phyloP scores from a whole-genome alignment of 1,140 invertebrate species.

The Eumaeus atala region DNA sequence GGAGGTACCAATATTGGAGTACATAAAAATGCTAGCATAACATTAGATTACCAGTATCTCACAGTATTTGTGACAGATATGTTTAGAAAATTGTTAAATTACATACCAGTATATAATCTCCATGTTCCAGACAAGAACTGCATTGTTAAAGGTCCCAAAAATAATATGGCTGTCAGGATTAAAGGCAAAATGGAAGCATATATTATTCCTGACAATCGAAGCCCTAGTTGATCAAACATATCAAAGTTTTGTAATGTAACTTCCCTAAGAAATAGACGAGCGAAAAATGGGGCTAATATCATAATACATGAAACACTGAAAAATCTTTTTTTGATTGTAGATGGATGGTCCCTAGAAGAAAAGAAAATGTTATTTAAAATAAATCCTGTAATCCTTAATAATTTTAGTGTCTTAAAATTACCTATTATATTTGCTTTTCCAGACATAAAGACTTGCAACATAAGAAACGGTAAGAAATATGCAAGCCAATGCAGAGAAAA shows the following conservation, averaged over 20 bases:
- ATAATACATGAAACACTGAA: constrained; percentile 88
- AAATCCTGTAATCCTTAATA: neutral
- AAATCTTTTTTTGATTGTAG: constrained; percentile 91
- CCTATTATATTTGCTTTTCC: constrained; percentile 83
- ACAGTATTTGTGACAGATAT: no score
- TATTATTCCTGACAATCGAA: constrained; percentile 83
- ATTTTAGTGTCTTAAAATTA: constrained; percentile 43
- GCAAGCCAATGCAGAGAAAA: constrained; percentile 74
- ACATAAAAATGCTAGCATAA: no score
- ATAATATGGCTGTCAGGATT: constrained; percentile 87
- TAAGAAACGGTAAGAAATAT: constrained; percentile 83
- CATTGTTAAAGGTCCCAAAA: constrained; percentile 87
- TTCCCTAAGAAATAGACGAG: constrained; percentile 81
- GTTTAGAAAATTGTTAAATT: constrained; percentile 5
- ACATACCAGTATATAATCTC: constrained; percentile 81
- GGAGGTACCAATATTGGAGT: no score
- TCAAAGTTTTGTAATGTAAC: constrained; percentile 76
- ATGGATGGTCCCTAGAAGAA: constrained; percentile 87
- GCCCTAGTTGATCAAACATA: constrained; percentile 84
- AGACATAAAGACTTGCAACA: constrained; percentile 89
- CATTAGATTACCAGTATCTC: no score
- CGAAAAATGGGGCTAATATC: constrained; percentile 84
- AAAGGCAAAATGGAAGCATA: constrained; percentile 85
- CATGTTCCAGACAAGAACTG: constrained; percentile 81
- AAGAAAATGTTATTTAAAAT: constrained; percentile 11